Base-by-base conservation (phyloP, 2,797 vertebrate genomes). In the Amazonetta brasiliensis region DNA sequence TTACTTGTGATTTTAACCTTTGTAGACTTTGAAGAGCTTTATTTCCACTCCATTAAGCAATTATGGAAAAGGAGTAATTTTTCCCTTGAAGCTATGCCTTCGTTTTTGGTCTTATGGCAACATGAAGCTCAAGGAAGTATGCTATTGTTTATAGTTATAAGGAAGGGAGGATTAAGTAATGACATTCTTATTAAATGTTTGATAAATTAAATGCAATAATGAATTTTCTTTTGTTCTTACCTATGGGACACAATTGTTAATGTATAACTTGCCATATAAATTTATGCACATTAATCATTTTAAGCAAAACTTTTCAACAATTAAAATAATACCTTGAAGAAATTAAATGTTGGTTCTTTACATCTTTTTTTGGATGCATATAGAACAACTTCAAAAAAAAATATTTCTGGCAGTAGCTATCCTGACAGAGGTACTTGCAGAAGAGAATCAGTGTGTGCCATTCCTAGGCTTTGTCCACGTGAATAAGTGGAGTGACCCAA, bases 221-320 rank as follows among this genome's bases (percentile, higher is more conserved):
- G 93, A 95, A 96, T 95, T 97, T 97, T 94, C 98, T 97, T 98
- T 98, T 98, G 97, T 98, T 98, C 97, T 97, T 96, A 95, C 96
- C 96, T 91, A 8, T 93, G 95, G 90, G 79, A 91, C 79, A 75
- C 84, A 82, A 90, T 76, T 95, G 93, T 97, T 98, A 95, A 97
- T 96, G 87, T 97, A 97, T 97, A 97, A 96, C 97, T 92, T 97
- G 97, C 95, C 93, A 64, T 96, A 95, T 60, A 97, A 97, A 98
- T 98, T 97, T 96, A 93, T 96, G 89, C 30, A 86, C 96, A 96
- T 96, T 96, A 96, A 97, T 97, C 97, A 96, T 97, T 97, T 95
- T 94, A 91, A 97, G 91, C 68, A 71, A 96, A 97, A 95, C 88
- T 94, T 88, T 96, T 89, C 93, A 94, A 95, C 86, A 97, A 95